A percentile compares a stretch with the other conserved stretches of the same genome.
Evolutionary conservation across 1,140 invertebrate genomes (phyloP).

Genomic region (Spodoptera litura): DNA sequence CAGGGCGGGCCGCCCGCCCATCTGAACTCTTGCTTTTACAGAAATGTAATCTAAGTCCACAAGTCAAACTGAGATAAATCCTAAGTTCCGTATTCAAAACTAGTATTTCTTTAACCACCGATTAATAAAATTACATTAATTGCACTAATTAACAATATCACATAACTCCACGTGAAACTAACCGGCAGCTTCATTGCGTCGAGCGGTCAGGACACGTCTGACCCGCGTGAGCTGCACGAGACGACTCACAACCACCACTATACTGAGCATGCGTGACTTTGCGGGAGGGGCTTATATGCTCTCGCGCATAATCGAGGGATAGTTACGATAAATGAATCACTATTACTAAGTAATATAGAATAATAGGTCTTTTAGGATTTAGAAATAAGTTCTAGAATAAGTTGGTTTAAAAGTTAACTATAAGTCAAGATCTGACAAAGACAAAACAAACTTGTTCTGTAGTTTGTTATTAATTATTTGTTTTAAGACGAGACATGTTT

Average conservation of each 20-base stretch:
- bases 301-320: slow-evolving; percentile 25
- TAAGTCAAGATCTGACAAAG: too few relatives aligned
- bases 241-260: neutral
- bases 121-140: neutral
- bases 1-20: too few relatives aligned
- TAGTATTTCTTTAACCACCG: neutral
- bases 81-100: too few relatives aligned
- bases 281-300: slow-evolving; percentile 17
- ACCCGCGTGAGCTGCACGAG: neutral
- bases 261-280: slow-evolving; percentile 15
- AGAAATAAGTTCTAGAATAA: neutral
- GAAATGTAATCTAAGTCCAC: too few relatives aligned
- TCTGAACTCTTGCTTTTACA: too few relatives aligned
- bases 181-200: slow-evolving; percentile 26
- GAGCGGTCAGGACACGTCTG: neutral
- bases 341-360: neutral
- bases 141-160: neutral
- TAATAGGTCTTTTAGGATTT: slow-evolving; percentile 3
- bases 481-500: neutral
- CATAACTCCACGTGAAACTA: slow-evolving; percentile 22
- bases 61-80: too few relatives aligned
- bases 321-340: slow-evolving; percentile 21
- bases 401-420: neutral
- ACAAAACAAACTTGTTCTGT: too few relatives aligned
- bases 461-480: neutral